Evolutionary conservation across 2,797 vertebrate species (phyloP).

Genomic region (Leptoclinus maculatus): DNA sequence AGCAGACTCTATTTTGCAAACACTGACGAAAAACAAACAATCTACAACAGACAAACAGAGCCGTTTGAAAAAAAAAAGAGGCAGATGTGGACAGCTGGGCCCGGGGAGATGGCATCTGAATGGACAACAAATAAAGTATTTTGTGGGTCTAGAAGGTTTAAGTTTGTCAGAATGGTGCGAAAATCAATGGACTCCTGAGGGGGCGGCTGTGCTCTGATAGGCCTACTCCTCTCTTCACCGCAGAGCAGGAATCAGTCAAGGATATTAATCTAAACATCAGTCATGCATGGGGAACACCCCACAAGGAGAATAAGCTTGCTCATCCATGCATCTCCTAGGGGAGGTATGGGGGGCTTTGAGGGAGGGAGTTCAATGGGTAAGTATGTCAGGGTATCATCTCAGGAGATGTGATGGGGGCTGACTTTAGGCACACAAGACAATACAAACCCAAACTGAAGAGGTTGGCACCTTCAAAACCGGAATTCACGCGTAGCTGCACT

Average conservation of each 20-base stretch:
- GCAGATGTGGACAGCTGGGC: slow-evolving; percentile 32
- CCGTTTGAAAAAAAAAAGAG: slow-evolving; percentile 8
- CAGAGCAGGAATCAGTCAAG: slow-evolving; percentile 78
- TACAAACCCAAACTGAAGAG: slow-evolving; percentile 59
- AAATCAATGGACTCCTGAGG: slow-evolving; percentile 74
- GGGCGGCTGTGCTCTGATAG: slow-evolving; percentile 63
- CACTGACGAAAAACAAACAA: not conserved
- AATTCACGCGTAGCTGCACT: slow-evolving; percentile 45
- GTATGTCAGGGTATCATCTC: slow-evolving; percentile 72
- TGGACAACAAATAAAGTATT: slow-evolving; percentile 63
- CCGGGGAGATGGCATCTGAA: slow-evolving; percentile 46
- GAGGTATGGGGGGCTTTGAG: slow-evolving; percentile 38
- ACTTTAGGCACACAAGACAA: slow-evolving; percentile 66
- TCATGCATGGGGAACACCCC: slow-evolving; percentile 84
- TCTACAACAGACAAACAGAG: not conserved
- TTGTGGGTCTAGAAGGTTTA: slow-evolving; percentile 52
- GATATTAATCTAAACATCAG: slow-evolving; percentile 83
- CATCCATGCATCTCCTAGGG: slow-evolving; percentile 78
- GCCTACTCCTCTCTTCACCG: slow-evolving; percentile 53
- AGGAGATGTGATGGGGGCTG: slow-evolving; percentile 62
- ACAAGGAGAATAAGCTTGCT: slow-evolving; percentile 79
- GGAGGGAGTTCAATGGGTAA: slow-evolving; percentile 57
- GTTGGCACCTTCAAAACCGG: slow-evolving; percentile 58
- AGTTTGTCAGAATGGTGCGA: slow-evolving; percentile 64
- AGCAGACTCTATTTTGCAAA: slow-evolving; percentile 8